Base-by-base conservation (phyloP, 1,140 invertebrate genomes). In the Sesamia nonagrioides region DNA sequence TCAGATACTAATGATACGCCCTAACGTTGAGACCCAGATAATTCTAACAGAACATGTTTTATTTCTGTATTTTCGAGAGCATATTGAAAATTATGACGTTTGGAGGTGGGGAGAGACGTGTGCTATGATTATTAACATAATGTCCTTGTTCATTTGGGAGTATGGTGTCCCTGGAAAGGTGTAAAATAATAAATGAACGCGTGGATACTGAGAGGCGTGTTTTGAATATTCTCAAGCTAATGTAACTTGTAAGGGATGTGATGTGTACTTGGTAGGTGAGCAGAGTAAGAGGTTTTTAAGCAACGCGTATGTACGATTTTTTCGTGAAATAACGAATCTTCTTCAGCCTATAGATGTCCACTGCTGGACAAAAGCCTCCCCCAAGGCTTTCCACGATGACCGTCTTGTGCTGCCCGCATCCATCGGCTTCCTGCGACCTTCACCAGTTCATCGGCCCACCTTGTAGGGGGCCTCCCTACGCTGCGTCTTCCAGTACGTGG, bases 71-170 rank as follows among this genome's bases (percentile, higher is more conserved):
- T 68, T 68, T 61, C 4, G 11, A 15, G 21, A 2, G 18, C 18
- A 27, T 68, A 68, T 68, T 68, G 63, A 68, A 68, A 68, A 68
- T 68, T 48, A 68, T 68, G 63, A 68, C 21, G 15, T 68, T 48
- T 68, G 42, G 7, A 9, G 60, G 35, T 15, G 13, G 18, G 18
- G 11, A n/a, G 27, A 3, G 42, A 15, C 18, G 42, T 27, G 15
- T 18, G 18, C 35, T 68, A 42, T 18, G 60, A 42, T 40, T 63
- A 63, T 42, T 18, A 42, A 33, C 11, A 3, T 35, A 35, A 37
- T 18, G 21, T 63, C 35, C 35, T 63, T 63, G 60, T 21, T 27
- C 54, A 63, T 63, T 42, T 42, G 60, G 60, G 37, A 42, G 60
- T 63, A 21, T 35, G 45, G 45, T 6, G 60, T 42, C 8, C 8